phyloP scores from a whole-genome alignment of 2,888 invertebrate genomes.

The Sympetrum striolatum region DNA sequence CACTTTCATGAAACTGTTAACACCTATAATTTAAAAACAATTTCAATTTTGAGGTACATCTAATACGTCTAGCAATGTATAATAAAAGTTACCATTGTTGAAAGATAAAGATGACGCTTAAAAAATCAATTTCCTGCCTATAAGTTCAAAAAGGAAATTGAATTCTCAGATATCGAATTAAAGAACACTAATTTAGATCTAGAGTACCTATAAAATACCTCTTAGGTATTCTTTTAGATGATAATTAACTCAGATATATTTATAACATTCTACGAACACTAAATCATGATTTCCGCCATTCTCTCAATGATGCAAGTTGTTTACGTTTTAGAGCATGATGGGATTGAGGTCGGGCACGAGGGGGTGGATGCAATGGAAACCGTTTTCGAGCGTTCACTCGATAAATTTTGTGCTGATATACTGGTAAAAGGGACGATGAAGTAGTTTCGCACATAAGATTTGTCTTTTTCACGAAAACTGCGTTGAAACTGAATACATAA shows the following conservation, averaged over 20 bases:
- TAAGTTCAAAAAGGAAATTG: too few species aligned
- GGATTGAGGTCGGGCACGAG: slow-evolving; percentile 37
- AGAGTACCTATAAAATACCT: too few species aligned
- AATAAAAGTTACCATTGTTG: too few species aligned
- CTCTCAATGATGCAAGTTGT: slow-evolving; percentile 28
- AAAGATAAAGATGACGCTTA: too few species aligned
- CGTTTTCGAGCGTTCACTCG: not conserved
- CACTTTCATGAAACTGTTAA: too few species aligned
- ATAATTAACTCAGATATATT: not conserved
- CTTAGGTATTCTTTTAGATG: too few species aligned
- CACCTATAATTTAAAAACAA: too few species aligned
- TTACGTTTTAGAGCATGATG: slow-evolving; percentile 32
- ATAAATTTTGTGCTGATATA: not conserved
- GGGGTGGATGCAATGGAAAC: slow-evolving; percentile 34
- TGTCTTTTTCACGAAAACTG: not conserved
- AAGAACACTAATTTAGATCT: too few species aligned
- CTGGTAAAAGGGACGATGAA: not conserved
- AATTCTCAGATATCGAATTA: too few species aligned
- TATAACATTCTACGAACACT: not conserved
- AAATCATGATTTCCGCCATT: not conserved
- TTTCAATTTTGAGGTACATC: too few species aligned
- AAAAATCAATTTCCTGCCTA: too few species aligned
- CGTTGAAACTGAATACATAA: not conserved
- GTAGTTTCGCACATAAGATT: slow-evolving; percentile 2
- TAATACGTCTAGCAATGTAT: too few species aligned